Evolutionary conservation across 2,888 invertebrate genomes (phyloP).

Genomic region (Thymelicus lineola): DNA sequence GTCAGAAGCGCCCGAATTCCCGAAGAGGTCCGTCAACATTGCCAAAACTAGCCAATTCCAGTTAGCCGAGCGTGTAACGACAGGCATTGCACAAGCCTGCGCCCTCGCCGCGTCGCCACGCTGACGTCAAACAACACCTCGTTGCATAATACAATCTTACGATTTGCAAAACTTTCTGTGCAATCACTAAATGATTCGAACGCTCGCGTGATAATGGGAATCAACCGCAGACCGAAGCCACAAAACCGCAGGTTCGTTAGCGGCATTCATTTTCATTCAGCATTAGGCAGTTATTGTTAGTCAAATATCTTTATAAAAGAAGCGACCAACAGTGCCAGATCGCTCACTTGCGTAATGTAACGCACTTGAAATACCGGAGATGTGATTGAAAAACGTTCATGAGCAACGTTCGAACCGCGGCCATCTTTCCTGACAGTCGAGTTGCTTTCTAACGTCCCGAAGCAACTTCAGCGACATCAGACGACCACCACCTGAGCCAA

Average conservation of each 20-base stretch:
- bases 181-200: constrained; percentile 4
- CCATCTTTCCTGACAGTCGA: background rate
- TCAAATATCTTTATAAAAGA: constrained; percentile 26
- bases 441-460: constrained; percentile 19
- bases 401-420: constrained; percentile 17
- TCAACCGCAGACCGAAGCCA: constrained; percentile 3
- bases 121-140: background rate
- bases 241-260: constrained; percentile 32
- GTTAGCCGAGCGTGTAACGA: background rate
- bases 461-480: background rate
- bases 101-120: background rate
- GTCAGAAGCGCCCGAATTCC: constrained; percentile 26
- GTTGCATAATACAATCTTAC: constrained; percentile 7
- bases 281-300: constrained; percentile 10
- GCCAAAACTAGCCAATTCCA: constrained; percentile 12
- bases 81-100: constrained; percentile 2
- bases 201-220: constrained; percentile 3
- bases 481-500: background rate
- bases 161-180: constrained; percentile 28
- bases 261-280: constrained; percentile 14
- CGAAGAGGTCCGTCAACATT: constrained; percentile 7
- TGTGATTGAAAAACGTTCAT: background rate
- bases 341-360: constrained; percentile 11
- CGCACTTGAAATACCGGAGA: constrained; percentile 1
- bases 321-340: background rate